These are phyloP conservation scores for Chironomus striatipennis DNA, from an alignment of 1,140 invertebrate genomes.

Conservation along the genomic window DNA sequence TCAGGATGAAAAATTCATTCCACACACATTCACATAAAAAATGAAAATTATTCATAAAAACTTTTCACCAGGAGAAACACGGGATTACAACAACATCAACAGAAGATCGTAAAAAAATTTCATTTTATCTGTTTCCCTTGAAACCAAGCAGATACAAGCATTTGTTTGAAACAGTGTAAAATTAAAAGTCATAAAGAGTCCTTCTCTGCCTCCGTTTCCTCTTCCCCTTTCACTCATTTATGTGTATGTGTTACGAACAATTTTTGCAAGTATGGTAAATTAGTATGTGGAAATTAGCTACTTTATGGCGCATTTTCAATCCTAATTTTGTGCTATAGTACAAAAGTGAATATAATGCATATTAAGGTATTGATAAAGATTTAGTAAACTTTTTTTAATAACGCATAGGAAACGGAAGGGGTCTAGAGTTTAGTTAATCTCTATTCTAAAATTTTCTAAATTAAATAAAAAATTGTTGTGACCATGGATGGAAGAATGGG, in stretches of 20 bases:
- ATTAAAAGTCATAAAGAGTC: conserved; percentile 14
- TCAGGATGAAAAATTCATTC: background rate
- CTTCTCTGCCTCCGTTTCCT: background rate
- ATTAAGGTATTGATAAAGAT: too few species aligned
- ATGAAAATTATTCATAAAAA: conserved; percentile 10
- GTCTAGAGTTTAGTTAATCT: too few species aligned
- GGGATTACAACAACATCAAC: background rate
- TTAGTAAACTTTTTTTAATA: too few species aligned
- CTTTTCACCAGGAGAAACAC: background rate
- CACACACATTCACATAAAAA: background rate
- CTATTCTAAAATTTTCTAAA: too few species aligned
- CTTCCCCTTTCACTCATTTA: background rate
- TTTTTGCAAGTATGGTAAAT: too few species aligned
- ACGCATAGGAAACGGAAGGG: too few species aligned
- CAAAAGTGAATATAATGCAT: background rate
- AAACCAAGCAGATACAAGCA: background rate
- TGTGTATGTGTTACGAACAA: too few species aligned
- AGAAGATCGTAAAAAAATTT: background rate
- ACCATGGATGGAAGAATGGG: too few species aligned
- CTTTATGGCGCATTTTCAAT: too few species aligned
- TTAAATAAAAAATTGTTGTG: too few species aligned
- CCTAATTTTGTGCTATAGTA: background rate
- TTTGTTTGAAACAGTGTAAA: background rate
- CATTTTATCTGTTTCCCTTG: background rate
- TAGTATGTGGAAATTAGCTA: too few species aligned